phyloP scores from a whole-genome alignment of 2,797 vertebrate species.

The Rhynchonycteris naso region DNA sequence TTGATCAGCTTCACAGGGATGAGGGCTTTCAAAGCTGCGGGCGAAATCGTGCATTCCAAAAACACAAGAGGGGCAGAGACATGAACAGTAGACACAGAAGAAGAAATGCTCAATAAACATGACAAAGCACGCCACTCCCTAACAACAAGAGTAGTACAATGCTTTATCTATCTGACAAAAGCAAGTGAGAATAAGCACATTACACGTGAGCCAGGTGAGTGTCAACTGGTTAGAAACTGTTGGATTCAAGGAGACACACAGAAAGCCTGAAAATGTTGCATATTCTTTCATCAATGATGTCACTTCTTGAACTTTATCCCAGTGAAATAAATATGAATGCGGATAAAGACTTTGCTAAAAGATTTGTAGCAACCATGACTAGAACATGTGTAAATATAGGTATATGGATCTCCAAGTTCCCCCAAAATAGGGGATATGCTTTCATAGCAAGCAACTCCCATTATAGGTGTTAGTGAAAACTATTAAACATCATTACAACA shows the following conservation, averaged over 20 bases:
- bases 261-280: not conserved
- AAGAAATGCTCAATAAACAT: not conserved
- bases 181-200: not conserved
- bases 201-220: not conserved
- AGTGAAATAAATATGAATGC: not conserved
- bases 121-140: slow-evolving; percentile 12
- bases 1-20: not conserved
- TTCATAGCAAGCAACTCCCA: not conserved
- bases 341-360: not conserved
- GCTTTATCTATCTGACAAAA: not conserved
- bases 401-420: not conserved
- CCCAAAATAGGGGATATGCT: not conserved
- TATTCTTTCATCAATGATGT: not conserved
- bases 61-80: slow-evolving; percentile 3
- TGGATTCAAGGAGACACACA: not conserved
- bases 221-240: not conserved
- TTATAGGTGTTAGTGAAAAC: not conserved
- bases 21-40: not conserved
- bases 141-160: not conserved
- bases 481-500: not conserved
- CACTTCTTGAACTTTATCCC: not conserved
- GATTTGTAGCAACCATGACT: not conserved
- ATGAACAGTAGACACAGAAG: slow-evolving; percentile 7
- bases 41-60: not conserved
- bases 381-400: not conserved